Evolutionary conservation across 2,797 vertebrate species (phyloP), one percentile per base, ranked within the genome.

Genomic region (Sphenodon punctatus): DNA sequence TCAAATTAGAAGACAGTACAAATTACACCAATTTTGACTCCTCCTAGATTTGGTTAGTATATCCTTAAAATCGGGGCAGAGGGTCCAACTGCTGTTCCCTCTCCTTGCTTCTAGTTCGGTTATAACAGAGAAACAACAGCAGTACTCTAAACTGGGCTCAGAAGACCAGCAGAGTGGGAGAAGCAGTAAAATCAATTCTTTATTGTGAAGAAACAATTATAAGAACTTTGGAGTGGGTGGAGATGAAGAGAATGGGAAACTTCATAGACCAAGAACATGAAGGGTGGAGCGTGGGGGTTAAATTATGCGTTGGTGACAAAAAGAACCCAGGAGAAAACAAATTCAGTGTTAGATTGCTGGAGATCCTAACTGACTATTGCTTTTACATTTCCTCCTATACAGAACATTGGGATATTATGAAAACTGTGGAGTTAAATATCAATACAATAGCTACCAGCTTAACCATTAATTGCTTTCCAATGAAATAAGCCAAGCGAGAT

Each of bases 401-500:
- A 4, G 70, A 3, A 45, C 2, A 82, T 48, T 2, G 16, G 6
- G 22, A 51, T 64, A 73, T 67, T 67, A 78, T 2, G 16, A 53
- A 83, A 70, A 30, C 23, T 69, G 34, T 34, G 5, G 6, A 58
- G 32, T 6, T 56, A 51, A 6, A 43, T 16, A 36, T 4, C 69
- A 70, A 2, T 51, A 73, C 34, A 22, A 56, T 77, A 43, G 11
- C 11, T 76, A 30, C 39, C 7, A 48, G 43, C 2, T 13, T 36
- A 25, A 48, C 34, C 36, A n/a, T 27, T 20, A 19, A 27, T 55
- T 55, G 27, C 27, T 42, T 41, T 27, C 42, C 41, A 48, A 59
- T 34, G 39, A 75, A 84, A 82, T 49, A 79, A 63, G 41, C 27
- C 8, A 34, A 38, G 8, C 68, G 13, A 10, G 8, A 49, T 64